These are phyloP conservation scores for Chiridota heheva DNA, from an alignment of 35 echinoderm and acorn worm genomes.

Conservation along the genomic window DNA sequence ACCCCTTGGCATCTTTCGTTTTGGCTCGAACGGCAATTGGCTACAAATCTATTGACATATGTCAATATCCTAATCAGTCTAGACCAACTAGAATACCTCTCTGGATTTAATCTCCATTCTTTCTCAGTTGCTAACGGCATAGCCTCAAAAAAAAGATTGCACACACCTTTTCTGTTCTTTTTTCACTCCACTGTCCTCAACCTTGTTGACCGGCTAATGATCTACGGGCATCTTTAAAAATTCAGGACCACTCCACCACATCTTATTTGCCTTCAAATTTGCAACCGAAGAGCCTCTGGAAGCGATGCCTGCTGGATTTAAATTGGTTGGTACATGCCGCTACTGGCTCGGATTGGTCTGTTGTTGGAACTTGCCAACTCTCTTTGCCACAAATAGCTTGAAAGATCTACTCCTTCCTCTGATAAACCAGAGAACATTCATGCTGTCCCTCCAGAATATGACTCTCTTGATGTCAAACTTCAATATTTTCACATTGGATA, in stretches of 20 bases:
- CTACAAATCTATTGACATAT: slow-evolving; percentile 10
- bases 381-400: slow-evolving; percentile 20
- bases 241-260: neutral
- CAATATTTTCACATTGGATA: neutral
- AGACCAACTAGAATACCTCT: neutral
- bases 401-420: neutral
- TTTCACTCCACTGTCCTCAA: too few species aligned
- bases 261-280: too few species aligned
- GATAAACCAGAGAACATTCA: neutral
- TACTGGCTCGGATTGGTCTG: slow-evolving; percentile 15
- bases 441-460: too few species aligned
- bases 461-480: neutral
- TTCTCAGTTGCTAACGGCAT: neutral
- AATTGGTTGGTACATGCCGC: neutral
- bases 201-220: neutral
- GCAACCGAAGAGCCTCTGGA: too few species aligned
- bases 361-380: slow-evolving; percentile 8
- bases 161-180: too few species aligned
- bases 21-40: neutral
- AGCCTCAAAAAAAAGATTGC: too few species aligned
- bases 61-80: neutral
- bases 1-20: neutral
- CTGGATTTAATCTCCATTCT: neutral
- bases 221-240: neutral
- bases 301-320: neutral